Evolutionary conservation across 1,140 invertebrate genomes (phyloP).

Genomic region (Rhyzopertha dominica): DNA sequence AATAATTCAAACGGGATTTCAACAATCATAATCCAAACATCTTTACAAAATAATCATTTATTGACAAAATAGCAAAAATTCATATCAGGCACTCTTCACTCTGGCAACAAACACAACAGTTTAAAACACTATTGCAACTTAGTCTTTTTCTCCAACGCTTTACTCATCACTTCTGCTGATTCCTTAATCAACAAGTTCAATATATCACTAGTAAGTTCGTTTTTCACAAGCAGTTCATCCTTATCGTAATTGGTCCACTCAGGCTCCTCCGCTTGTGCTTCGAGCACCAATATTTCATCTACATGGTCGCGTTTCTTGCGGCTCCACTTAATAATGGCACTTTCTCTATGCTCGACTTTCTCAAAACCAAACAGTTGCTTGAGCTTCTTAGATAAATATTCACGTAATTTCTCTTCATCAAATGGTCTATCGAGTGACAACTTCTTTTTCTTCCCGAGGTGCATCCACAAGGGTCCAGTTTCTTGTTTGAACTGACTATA

Average conservation of each 20-base stretch:
- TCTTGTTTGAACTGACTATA: slow-evolving; percentile 47
- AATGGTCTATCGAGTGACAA: slow-evolving; percentile 45
- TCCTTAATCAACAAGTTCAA: slow-evolving; percentile 59
- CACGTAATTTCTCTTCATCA: slow-evolving; percentile 45
- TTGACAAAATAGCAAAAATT: too few relatives aligned
- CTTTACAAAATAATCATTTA: too few relatives aligned
- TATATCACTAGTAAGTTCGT: slow-evolving; percentile 59
- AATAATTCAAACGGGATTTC: too few relatives aligned
- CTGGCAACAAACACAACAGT: too few relatives aligned
- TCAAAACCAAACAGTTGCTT: slow-evolving; percentile 55
- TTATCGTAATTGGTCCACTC: slow-evolving; percentile 68
- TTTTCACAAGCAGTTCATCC: slow-evolving; percentile 65
- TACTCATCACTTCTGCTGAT: slow-evolving; percentile 50
- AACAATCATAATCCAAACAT: too few relatives aligned
- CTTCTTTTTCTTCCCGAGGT: slow-evolving; percentile 42
- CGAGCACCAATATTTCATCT: slow-evolving; percentile 63
- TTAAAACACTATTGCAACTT: too few relatives aligned
- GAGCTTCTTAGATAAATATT: slow-evolving; percentile 52
- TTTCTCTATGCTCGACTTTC: slow-evolving; percentile 50
- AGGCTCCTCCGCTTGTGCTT: slow-evolving; percentile 64
- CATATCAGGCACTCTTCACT: too few relatives aligned
- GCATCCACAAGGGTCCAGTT: slow-evolving; percentile 53
- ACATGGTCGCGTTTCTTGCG: slow-evolving; percentile 67
- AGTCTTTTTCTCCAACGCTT: too few relatives aligned
- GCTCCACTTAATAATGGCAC: slow-evolving; percentile 59